Percentiles rank a stretch among this genome's conserved stretches.
phyloP scores from a whole-genome alignment of 2,888 invertebrate genomes.

The Diplazon laetatorius region DNA sequence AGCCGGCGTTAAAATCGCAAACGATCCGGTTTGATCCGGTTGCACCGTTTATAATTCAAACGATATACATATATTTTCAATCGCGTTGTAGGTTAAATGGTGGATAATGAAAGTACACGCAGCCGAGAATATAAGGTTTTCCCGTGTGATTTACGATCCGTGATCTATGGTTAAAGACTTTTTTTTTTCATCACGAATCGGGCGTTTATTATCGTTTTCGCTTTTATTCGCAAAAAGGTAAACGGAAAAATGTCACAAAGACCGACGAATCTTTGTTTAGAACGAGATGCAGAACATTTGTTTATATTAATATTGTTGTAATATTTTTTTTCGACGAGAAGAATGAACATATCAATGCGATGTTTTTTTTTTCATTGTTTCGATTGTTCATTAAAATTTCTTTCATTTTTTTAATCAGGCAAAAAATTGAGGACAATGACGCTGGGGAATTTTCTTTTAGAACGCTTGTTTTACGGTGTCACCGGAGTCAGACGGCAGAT shows the following conservation, averaged over 20 bases:
- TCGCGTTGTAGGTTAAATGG: constrained; percentile 12
- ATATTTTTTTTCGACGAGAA: no score
- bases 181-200: no score
- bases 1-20: constrained; percentile 54
- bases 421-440: no score
- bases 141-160: not conserved
- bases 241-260: not conserved
- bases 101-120: constrained; percentile 43
- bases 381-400: no score
- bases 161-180: constrained; percentile 13
- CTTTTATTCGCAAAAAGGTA: not conserved
- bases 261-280: not conserved
- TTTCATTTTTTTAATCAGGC: no score
- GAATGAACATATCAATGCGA: no score
- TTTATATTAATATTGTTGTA: no score
- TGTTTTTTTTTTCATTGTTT: no score
- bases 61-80: constrained; percentile 42
- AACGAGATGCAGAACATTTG: no score
- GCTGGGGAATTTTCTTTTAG: no score
- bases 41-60: constrained; percentile 42
- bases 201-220: not conserved
- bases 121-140: constrained; percentile 3
- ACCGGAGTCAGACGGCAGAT: no score
- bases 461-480: no score
- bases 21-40: constrained; percentile 57